Evolutionary conservation across 2,888 invertebrate species (phyloP), one percentile per base, ranked within the genome.

Genomic region (Drosophila subquinaria): DNA sequence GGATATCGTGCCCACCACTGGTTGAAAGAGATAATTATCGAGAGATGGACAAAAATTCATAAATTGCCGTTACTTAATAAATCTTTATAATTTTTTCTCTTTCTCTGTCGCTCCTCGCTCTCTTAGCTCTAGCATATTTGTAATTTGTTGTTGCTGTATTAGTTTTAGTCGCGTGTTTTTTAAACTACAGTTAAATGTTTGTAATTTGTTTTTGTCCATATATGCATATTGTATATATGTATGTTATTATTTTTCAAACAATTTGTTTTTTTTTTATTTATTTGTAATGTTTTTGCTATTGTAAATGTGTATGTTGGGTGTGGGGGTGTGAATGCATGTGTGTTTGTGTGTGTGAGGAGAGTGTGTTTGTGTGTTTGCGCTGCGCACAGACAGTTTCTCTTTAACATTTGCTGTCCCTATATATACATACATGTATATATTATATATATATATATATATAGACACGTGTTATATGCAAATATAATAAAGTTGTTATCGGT

Each of bases 321-420:
- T 48, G 33, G 38, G 52, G 45, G 62, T 64, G 40, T 61, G 56
- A 23, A 40, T 65, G 47, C 40, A 2, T 50, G 20, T 57, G 38
- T 20, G 13, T 45, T 15, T 51, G 35, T 50, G 15, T 51, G 43
- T 36, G 23, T 0, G 23, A 23, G 23, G 23, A 23, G 23, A 23
- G 11, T 45, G 13, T 40, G 15, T 55, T 9, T 33, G n/a, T 62
- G 8, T 43, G 10, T 74, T 83, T 85, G 81, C 81, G 79, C 81
- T 88, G 84, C 84, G 71, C 81, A 86, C 89, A 86, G 84, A 89
- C 87, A 84, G 81, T 78, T 88, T 89, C 84, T 89, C 84, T 81
- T 85, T 83, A 73, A 86, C 79, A 84, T 79, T 81, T 76, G 76
- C 76, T 83, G 89, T 73, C 87, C 70, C 89, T 71, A 77, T 76